Evolutionary conservation across 2,888 invertebrate species (phyloP), one percentile per base, ranked within the genome.

Genomic region (Steinernema hermaphroditum): DNA sequence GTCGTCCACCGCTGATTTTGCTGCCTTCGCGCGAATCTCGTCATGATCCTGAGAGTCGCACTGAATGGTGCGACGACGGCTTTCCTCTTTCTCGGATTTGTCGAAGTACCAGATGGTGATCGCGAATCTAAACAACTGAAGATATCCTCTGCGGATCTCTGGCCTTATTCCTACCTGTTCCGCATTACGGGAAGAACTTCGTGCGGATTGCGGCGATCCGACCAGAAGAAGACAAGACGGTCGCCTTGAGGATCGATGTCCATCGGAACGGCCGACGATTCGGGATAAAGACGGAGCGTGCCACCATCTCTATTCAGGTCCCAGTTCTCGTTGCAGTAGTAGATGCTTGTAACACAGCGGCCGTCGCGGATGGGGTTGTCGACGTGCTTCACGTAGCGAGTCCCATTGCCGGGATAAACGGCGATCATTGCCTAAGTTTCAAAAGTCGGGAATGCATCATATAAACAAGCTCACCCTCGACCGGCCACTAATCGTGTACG

Each of bases 281-380:
- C 93, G 0, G 96, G 96, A 86, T 94, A 94, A 87, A 97, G 94
- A 88, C 95, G 91, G 80, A 96, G 90, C 50, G 94, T 89, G 12
- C 96, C 96, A 2, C 96, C 96, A 87, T 83, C 83, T 86, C 72
- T 74, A 14, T 74, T 68, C 68, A 80, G 75, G 24, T 83, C 75
- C 96, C 96, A 97, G 89, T 94, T 91, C 86, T 92, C 91, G 89
- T 97, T 97, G 85, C 96, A 91, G 90, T 97, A 97, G 89, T 97
- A 97, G 85, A 97, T 97, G 77, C 94, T 93, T 8, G 97, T 97
- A 86, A 97, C 93, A 87, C 95, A 94, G 78, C 97, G 91, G 22
- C 97, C 97, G 88, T 97, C 97, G 85, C 91, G 91, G 88, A 94
- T 94, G 6, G 97, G 96, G 89, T 97, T 97, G 89, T 97, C 97